Evolutionary conservation across 2,797 vertebrate species (phyloP).

Genomic region (Micrastur ruficollis): DNA sequence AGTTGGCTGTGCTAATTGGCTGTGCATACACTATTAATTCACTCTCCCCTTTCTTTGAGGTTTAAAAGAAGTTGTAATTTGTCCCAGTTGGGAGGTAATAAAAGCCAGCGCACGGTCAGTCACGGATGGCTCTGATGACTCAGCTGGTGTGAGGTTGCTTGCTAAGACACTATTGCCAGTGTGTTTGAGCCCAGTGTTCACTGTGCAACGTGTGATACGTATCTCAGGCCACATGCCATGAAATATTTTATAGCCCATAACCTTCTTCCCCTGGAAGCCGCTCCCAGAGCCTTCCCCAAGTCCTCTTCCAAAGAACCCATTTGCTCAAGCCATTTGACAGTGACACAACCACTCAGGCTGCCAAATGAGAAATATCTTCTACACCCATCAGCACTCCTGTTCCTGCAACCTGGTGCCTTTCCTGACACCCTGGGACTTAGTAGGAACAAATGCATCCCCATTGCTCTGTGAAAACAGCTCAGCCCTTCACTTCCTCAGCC

Average conservation of each 20-base stretch:
- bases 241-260: not conserved
- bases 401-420: not conserved
- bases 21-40: not conserved
- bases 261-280: not conserved
- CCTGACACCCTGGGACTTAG: not conserved
- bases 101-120: not conserved
- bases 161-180: not conserved
- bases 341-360: not conserved
- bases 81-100: conserved; percentile 4
- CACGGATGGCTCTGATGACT: not conserved
- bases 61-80: conserved; percentile 21
- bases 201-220: accelerated
- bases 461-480: not conserved
- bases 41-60: not conserved
- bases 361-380: not conserved
- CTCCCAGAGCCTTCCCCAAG: not conserved
- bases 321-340: not conserved
- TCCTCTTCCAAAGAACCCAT: not conserved
- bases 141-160: not conserved
- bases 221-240: not conserved
- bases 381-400: not conserved
- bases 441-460: not conserved
- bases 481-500: not conserved
- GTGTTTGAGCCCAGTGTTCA: not conserved
- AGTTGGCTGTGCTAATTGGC: not conserved